Conservation (phyloP, 2,113 vertebrate species). For the Acanthochromis polyacanthus region DNA sequence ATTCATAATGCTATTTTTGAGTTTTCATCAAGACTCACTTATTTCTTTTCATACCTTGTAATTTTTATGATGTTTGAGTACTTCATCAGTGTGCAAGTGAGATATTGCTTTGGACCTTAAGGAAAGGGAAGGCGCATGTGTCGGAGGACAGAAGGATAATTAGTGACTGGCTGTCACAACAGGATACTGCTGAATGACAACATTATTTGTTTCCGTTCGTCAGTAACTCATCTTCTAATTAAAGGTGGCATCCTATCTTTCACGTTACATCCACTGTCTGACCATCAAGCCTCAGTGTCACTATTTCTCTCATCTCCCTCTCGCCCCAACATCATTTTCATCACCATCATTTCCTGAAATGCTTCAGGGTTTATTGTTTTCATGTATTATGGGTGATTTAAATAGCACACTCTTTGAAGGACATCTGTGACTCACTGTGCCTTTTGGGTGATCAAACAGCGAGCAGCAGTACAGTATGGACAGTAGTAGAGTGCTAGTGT, state of each 20-base stretch:
- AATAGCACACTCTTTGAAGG: conserved; percentile 58
- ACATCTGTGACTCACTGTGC: conserved; percentile 66
- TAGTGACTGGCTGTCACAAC: conserved; percentile 71
- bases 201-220: conserved; percentile 75
- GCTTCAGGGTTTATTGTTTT: conserved; percentile 45
- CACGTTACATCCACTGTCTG: conserved; percentile 64
- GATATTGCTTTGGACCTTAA: conserved; percentile 14
- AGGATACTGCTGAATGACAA: conserved; percentile 73
- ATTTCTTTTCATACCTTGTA: background rate
- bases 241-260: conserved; percentile 73
- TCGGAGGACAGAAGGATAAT: conserved; percentile 64
- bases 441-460: conserved; percentile 35
- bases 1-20: no score
- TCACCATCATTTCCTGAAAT: conserved; percentile 47
- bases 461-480: conserved; percentile 50
- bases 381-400: conserved; percentile 51
- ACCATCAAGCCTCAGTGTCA: conserved; percentile 64
- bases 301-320: conserved; percentile 21
- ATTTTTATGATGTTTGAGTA: conserved; percentile 7
- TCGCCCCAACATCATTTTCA: conserved; percentile 31
- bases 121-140: conserved; percentile 20
- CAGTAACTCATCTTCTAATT: conserved; percentile 74
- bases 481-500: conserved; percentile 12
- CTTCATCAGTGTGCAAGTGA: conserved; percentile 11
- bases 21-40: background rate